Evolutionary conservation across 37 sponge, comb jelly and placozoan species (phyloP).

Genomic region (Halichondria panicea): DNA sequence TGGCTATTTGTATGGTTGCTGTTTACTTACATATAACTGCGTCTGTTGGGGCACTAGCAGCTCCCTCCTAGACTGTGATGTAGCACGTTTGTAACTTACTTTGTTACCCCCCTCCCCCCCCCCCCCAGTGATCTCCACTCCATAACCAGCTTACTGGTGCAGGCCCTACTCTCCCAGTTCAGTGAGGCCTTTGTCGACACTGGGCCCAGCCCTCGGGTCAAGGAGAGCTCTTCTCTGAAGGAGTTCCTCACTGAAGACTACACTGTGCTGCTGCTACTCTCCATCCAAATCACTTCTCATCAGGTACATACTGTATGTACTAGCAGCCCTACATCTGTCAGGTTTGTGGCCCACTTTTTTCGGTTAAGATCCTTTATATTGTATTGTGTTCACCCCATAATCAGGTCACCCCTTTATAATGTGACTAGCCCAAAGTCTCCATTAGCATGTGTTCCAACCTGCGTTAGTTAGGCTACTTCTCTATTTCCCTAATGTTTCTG

Average conservation of each 20-base stretch:
- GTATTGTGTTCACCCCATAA: no score
- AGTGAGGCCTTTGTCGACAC: slow-evolving; percentile 20
- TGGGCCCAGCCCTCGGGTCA: not conserved
- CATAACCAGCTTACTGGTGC: slow-evolving; percentile 55
- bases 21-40: not conserved
- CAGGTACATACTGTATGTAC: slow-evolving; percentile 47
- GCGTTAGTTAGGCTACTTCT: no score
- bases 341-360: no score
- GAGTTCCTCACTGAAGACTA: slow-evolving; percentile 64
- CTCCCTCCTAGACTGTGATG: not conserved
- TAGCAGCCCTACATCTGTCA: no score
- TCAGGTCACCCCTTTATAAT: no score
- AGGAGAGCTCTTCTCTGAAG: slow-evolving; percentile 11
- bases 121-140: slow-evolving; percentile 55
- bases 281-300: slow-evolving; percentile 45
- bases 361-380: no score
- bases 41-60: not conserved
- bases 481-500: no score
- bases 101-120: not conserved
- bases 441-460: no score
- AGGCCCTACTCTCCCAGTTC: slow-evolving; percentile 62
- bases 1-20: no score
- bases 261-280: slow-evolving; percentile 41
- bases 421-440: no score
- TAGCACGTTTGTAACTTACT: not conserved